These are phyloP conservation scores for Heliconius nattereri DNA, from an alignment of 1,140 invertebrate genomes.

Conservation along the genomic window DNA sequence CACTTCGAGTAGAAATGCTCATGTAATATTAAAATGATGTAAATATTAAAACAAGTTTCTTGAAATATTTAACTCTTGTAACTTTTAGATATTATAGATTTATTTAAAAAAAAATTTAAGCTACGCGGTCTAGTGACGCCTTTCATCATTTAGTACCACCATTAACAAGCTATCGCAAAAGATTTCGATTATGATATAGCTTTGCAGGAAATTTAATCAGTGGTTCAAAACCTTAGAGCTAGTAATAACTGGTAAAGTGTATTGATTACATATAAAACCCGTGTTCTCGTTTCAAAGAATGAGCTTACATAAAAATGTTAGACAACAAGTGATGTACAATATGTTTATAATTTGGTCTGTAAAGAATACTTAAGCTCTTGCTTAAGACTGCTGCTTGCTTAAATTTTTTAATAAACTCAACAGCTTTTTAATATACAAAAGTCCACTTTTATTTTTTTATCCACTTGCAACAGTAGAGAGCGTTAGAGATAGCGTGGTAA, in stretches of 20 bases:
- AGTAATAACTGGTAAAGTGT: background rate
- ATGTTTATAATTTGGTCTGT: no score
- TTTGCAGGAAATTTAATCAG: constrained; percentile 34
- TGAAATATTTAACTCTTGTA: background rate
- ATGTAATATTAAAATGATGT: background rate
- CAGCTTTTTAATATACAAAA: no score
- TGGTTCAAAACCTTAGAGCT: constrained; percentile 20
- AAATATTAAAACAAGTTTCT: background rate
- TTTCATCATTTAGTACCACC: constrained; percentile 19
- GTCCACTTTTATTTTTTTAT: no score
- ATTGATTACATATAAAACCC: constrained; percentile 9
- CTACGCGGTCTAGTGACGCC: background rate
- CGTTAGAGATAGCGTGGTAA: no score
- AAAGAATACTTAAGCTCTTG: no score
- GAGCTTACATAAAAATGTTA: background rate
- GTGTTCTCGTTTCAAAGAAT: background rate
- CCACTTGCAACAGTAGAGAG: no score
- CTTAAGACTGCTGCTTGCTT: no score
- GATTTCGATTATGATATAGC: constrained; percentile 37
- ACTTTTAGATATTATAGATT: background rate
- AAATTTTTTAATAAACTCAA: no score
- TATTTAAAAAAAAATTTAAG: no score
- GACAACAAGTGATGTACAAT: no score
- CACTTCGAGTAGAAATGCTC: background rate
- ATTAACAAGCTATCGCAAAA: constrained; percentile 31